Evolutionary conservation across 2,797 vertebrate genomes (phyloP), one percentile per base, ranked within the genome.

Genomic region (Nannoperca obscura): DNA sequence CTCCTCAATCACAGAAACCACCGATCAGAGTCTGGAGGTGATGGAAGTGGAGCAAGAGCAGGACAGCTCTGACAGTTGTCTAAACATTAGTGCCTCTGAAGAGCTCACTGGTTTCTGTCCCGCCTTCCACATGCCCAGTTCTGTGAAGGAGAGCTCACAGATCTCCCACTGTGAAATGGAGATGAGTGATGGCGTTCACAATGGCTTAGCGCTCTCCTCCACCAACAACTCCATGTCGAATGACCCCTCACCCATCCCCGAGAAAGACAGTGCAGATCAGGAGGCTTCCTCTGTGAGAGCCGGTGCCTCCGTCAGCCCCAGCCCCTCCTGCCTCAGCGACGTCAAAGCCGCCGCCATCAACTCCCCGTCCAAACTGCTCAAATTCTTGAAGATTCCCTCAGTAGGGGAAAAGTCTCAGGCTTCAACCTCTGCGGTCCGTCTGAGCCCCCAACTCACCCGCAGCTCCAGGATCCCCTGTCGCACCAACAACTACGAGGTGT

Each of bases 391-490:
- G 90, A 95, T 98, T 68, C 97, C 97, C 1, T 89, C 96, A 2
- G 88, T 95, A 6, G 95, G 93, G 15, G 97, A 97, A 69, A 96
- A 96, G 84, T 66, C 94, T 2, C 93, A 94, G 27, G 87, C 94
- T 10, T 83, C 96, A 0, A 90, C 95, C 15, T 90, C 94, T 1
- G 91, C 95, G 0, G 94, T 96, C 27, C 96, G 96, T 2, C 95
- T 99, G 63, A 99, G 97, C 77, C 97, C 98, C 4, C 98, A 98
- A 71, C 95, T 98, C 15, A 94, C 97, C 6, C 96, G 96, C 14
- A 97, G 93, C 86, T 98, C 97, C 70, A 95, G 97, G 85, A 99
- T 98, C 83, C 98, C 97, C 9, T 98, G 98, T 60, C 95, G 98
- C 44, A 96, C 97, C 71, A 96, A 97, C 86, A 97, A 96, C 85